phyloP scores from a whole-genome alignment of 2,888 invertebrate genomes.

The Sphaerophoria rueppellii region DNA sequence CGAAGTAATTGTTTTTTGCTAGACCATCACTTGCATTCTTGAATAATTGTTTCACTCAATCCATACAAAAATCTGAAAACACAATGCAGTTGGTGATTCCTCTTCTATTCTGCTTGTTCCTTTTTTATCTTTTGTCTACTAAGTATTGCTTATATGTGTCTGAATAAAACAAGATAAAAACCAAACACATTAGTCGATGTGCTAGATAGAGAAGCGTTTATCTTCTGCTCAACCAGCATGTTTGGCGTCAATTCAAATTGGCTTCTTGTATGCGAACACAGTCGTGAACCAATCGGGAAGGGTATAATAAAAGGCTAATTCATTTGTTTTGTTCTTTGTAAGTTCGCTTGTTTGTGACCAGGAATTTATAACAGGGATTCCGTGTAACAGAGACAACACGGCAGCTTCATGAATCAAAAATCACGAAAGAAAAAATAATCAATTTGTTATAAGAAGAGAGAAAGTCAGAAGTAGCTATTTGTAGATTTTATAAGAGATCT shows the following conservation, averaged over 20 bases:
- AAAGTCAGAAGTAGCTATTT: constrained; percentile 48
- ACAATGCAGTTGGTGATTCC: constrained; percentile 30
- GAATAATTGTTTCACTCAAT: constrained; percentile 57
- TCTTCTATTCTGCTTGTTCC: background rate
- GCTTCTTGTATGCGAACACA: constrained; percentile 64
- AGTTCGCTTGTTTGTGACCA: constrained; percentile 54
- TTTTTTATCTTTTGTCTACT: background rate
- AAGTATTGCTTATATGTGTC: background rate
- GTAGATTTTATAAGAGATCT: constrained; percentile 41
- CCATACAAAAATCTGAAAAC: constrained; percentile 38
- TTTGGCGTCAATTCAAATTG: constrained; percentile 69
- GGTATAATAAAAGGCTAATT: constrained; percentile 67
- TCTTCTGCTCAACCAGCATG: constrained; percentile 52
- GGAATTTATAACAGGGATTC: constrained; percentile 67
- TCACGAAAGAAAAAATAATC: constrained; percentile 41
- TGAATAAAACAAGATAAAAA: background rate
- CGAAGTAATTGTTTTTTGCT: constrained; percentile 25
- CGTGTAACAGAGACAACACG: constrained; percentile 4
- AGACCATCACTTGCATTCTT: constrained; percentile 25
- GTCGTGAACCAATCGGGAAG: constrained; percentile 39
- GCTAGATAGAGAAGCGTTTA: constrained; percentile 60
- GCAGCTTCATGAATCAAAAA: too few species aligned
- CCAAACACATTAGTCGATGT: constrained; percentile 26
- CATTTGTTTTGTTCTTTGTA: constrained; percentile 9
- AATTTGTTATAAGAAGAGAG: constrained; percentile 65